Base-by-base conservation (phyloP, 2,888 invertebrate species). In the Leptura quadrifasciata region DNA sequence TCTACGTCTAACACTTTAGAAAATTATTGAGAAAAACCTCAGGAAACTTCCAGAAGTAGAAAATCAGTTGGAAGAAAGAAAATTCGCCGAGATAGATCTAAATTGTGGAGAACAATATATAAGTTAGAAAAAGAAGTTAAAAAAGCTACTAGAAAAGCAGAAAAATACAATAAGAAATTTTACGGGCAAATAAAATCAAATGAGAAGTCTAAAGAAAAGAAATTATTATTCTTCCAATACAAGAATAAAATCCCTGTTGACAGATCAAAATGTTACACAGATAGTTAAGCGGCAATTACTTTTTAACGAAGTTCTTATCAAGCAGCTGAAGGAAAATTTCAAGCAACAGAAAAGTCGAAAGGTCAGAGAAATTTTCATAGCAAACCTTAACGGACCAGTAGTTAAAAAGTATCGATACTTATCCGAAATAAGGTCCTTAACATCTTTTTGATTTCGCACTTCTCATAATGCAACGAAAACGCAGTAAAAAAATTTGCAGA, bases 351-450 rank as follows among this genome's bases (percentile, higher is more conserved):
- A 39, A 39, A 39, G 39, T 12, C 12, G 39, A 39, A 39, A 39
- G 12, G 39, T 12, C 39, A 39, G 39, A 39, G 39, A 39, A 39
- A 39, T 12, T 39, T 39, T 39, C 39, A 39, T 39, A 12, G 39
- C 39, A 12, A 12, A 39, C 39, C 39, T 39, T 39, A 39, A 39
- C 39, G 39, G 39, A 39, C 39, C 39, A 39, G 39, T 39, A 39
- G 39, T 39, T 39, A 39, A 39, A 39, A 39, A 39, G 39, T 39
- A 39, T 39, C 39, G 39, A 39, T 39, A 39, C 39, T 39, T 39
- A 15, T 39, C 39, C 39, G 39, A 39, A 39, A 39, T 39, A 10
- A 39, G 39, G 39, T 39, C 39, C 39, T 39, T 39, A 39, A 39
- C 39, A 39, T 39, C 35, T 39, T 39, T 39, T 39, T 12, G 39